Evolutionary conservation across 2,113 vertebrate genomes (phyloP).

Genomic region (Ailuropoda melanoleuca): DNA sequence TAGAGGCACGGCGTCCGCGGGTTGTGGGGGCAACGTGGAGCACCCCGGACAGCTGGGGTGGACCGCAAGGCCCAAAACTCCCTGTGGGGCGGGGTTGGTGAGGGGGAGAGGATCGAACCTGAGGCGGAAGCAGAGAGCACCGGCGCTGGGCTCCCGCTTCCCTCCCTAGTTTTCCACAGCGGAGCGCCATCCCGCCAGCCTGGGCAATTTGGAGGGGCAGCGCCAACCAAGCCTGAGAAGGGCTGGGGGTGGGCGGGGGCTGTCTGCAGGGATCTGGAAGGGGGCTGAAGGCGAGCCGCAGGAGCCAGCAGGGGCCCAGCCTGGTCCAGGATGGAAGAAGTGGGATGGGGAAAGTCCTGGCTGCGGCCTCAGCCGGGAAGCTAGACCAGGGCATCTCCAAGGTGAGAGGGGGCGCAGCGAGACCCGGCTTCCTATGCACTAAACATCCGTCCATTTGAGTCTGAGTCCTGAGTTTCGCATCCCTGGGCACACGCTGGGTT

Average conservation of each 20-base stretch:
- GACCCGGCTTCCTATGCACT: background rate
- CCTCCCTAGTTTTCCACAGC: background rate
- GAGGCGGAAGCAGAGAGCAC: background rate
- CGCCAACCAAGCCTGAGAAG: background rate
- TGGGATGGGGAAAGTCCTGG: fast-evolving
- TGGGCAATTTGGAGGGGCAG: background rate
- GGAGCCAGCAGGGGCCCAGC: background rate
- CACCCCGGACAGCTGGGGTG: background rate
- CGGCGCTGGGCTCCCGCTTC: background rate
- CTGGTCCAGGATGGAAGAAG: background rate
- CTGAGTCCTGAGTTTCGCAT: background rate
- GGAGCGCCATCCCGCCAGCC: fast-evolving
- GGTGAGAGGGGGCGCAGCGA: background rate
- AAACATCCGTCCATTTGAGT: background rate
- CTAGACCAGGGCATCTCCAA: background rate
- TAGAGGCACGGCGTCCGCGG: background rate
- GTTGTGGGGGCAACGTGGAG: background rate
- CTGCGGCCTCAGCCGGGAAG: background rate
- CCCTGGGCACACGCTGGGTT: background rate
- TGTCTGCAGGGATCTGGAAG: background rate
- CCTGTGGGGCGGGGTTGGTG: background rate
- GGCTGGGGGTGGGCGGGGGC: too few species aligned
- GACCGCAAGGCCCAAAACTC: fast-evolving
- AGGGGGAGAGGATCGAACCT: fast-evolving
- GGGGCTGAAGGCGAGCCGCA: fast-evolving